Evolutionary conservation across 2,113 vertebrate species (phyloP), one percentile per base, ranked within the genome.

Genomic region (Rhinolophus ferrumequinum): DNA sequence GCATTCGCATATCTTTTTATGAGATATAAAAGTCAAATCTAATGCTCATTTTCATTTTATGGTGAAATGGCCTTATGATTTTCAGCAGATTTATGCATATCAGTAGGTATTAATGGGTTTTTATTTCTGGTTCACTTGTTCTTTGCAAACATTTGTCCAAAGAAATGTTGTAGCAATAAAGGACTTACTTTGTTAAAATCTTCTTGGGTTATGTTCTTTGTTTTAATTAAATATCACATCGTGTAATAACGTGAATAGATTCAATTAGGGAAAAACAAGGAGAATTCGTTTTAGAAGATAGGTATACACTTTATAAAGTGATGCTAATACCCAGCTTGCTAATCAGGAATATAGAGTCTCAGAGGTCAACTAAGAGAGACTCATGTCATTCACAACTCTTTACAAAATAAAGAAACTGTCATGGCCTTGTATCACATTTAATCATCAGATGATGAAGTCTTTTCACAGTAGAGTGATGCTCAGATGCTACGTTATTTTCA

Each of bases 111-210:
- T 77, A 44, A 47, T 76, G 12, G 9, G 11, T 19, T 11, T 19
- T 64, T 64, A 3, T 64, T 64, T 58, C 52, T 54, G 52, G 56
- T 22, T 22, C 21, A 22, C 56, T 58, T 58, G 56, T 69, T 35
- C 64, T 89, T 77, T 92, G 67, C 44, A 92, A 70, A 81, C 16
- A 82, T 79, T 82, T 96, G 28, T 86, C 18, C 35, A 72, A 70
- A 72, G 28, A 85, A 81, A 72, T 54, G 22, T 70, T 93, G 24
- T 88, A 60, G 13, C 24, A 72, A 60, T 88, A 93, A 93, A 83
- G 8, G 11, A 52, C 33, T 75, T 30, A 84, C 19, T 86, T 89
- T 77, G 16, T 79, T 88, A 94, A 95, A 70, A 28, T 38, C 10
- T 85, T 18, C n/a, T 96, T 75, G 5, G 8, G 3, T 5, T 95